Evolutionary conservation across 2,888 invertebrate genomes (phyloP), one percentile per base, ranked within the genome.

Genomic region (Drosophila cognata): DNA sequence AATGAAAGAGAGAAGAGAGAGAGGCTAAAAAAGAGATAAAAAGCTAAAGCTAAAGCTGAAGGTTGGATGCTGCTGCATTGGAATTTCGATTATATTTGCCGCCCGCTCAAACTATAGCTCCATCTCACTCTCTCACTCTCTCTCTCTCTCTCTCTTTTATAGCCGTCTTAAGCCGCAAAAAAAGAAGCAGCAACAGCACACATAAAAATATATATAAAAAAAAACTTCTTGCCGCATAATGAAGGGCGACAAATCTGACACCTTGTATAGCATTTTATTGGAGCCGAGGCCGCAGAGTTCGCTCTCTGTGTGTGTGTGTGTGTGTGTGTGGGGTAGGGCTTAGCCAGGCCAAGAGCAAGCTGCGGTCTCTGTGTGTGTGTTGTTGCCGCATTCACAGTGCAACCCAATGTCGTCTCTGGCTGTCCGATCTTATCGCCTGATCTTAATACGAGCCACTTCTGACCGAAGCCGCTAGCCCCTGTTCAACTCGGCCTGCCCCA

Each of bases 241-340:
- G 92, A 92, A 91, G 92, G 92, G 92, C 92, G 92, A 92, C 92
- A 92, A 92, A 92, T 92, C 92, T 92, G 92, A 92, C 92, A 92
- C 92, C 92, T 92, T 92, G 92, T 92, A 91, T 92, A 90, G 91
- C 91, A 91, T 91, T 91, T 91, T 91, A 91, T 91, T 91, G 91
- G 91, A 88, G 85, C 74, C 82, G 79, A 77, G 72, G 74, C 84
- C 81, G 69, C 64, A 33, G 50, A 28, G 60, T 29, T 48, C 29
- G 18, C 7, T 21, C 38, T 11, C 13, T 13, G 11, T 25, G 25
- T 46, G 43, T 16, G 13, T 50, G 13, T 28, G 18, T n/a, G 48
- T 16, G 28, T 8, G 10, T 1, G 36, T 1, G 53, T 46, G 58
- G 16, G 18, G 29, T 33, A 18, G 35, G 31, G n/a, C 36, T 36